Base-by-base conservation (phyloP, 2,113 vertebrate species). In the Leptodactylus fuscus region DNA sequence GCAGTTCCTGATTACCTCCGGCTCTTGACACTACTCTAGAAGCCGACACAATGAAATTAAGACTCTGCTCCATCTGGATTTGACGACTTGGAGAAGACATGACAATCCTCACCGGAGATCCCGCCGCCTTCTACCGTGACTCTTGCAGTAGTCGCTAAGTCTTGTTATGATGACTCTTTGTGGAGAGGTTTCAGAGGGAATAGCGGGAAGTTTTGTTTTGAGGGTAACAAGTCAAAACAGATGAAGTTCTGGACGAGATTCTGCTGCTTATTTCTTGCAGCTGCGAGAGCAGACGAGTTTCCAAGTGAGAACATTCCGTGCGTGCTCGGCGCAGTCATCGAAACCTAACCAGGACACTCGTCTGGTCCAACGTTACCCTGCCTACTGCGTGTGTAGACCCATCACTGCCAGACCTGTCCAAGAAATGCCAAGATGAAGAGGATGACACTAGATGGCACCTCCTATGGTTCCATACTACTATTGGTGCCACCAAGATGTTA, bases 171-270 rank as follows among this genome's bases (percentile, higher is more conserved):
- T 83, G 81, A 58, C 48, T 18, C 34, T 41, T 55, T 27, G 34
- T 83, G 81, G 81, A 70, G 34, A 27, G 24, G 18, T 24, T 55
- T 83, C 67, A 44, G 48, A 41, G 69, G 55, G 53, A 60, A n/a
- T 16, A 48, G 10, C 67, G 29, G 82, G 49, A 48, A 78, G 29
- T 36, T 74, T 80, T 87, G 22, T 29, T 81, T 84, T 85, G 77
- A 55, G 55, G 69, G 71, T 44, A 85, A 81, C 70, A 69, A 85
- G 70, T 75, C 58, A 85, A 81, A 85, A 87, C 73, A 70, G 67
- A 71, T 22, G 65, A 71, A 29, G 48, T 53, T 58, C 34, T 69
- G 51, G 71, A 83, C 34, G 18, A 48, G 13, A 74, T 32, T 79
- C 49, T 32, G 9, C 34, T 11, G 46, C 67, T 83, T 83, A 73